Conservation (phyloP, 2,888 invertebrate species). For the Heliconius charithonia region DNA sequence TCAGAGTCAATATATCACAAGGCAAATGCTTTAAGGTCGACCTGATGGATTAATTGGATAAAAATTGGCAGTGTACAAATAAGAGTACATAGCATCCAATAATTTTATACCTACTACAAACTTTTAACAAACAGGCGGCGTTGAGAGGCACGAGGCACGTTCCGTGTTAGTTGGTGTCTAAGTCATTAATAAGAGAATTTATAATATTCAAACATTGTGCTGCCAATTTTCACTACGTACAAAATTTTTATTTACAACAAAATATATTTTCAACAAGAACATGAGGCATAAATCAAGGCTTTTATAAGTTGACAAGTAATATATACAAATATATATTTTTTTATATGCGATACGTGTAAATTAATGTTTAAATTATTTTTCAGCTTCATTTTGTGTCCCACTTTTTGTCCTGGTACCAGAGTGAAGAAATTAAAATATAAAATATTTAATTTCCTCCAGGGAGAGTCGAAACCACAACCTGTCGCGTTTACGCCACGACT, state of each 20-base stretch:
- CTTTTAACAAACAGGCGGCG: constrained; percentile 8
- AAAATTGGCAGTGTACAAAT: background rate
- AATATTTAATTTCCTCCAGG: too few relatives aligned
- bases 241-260: background rate
- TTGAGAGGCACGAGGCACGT: background rate
- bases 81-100: background rate
- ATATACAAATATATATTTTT: too few relatives aligned
- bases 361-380: too few relatives aligned
- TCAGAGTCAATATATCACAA: too few relatives aligned
- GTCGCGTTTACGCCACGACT: too few relatives aligned
- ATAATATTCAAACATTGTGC: background rate
- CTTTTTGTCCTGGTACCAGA: too few relatives aligned
- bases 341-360: too few relatives aligned
- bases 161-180: background rate
- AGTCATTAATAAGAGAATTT: background rate
- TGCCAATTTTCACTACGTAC: background rate
- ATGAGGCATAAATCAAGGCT: too few relatives aligned
- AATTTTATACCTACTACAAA: background rate
- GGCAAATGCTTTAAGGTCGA: background rate
- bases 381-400: too few relatives aligned
- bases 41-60: background rate
- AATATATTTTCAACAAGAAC: background rate
- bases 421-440: too few relatives aligned
- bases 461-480: too few relatives aligned
- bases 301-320: too few relatives aligned